Evolutionary conservation across 2,113 vertebrate genomes (phyloP), one percentile per base, ranked within the genome.

Genomic region (Ciconia stormi): DNA sequence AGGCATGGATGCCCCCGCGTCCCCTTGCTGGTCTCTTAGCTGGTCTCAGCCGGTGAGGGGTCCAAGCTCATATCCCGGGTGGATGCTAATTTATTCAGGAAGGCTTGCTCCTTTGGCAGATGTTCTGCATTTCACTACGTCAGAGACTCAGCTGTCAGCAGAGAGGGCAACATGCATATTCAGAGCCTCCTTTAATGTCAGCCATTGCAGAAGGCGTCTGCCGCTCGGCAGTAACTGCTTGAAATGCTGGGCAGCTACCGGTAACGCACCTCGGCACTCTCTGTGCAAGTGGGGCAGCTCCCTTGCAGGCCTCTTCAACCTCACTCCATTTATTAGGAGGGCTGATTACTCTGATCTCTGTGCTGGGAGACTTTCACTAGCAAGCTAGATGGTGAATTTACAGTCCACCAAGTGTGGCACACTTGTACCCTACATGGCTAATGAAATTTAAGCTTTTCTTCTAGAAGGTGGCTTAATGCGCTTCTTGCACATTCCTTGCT

Each of bases 141-240:
- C 4, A 8, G 78, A 63, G 66, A 59, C 42, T 95, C 36, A 70
- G 74, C 78, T 94, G 71, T 83, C 91, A 94, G 87, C 66, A 94
- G 66, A 77, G 87, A 90, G 53, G 78, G 30, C 38, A 94, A 34
- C 50, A 55, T 55, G 49, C 78, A 85, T 96, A 92, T 86, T 95
- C 87, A 91, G 70, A n/a, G 36, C 5, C 18, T 85, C n/a, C 71
- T 91, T 73, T 62, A 82, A 88, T 49, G 62, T 74, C 81, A 94
- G 61, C n/a, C 59, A 5, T 10, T 32, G 72, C 72, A 92, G 80
- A 61, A 79, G 76, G 59, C 1, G 0, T 30, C 81, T 71, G 62
- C 18, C 4, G 8, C 82, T 86, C 3, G 4, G 50, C 71, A 70
- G 59, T 8, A 63, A 46, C 62, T 50, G 44, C 56, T 73, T 90